phyloP scores from a whole-genome alignment of 2,797 vertebrate genomes.

The Chelmon rostratus region DNA sequence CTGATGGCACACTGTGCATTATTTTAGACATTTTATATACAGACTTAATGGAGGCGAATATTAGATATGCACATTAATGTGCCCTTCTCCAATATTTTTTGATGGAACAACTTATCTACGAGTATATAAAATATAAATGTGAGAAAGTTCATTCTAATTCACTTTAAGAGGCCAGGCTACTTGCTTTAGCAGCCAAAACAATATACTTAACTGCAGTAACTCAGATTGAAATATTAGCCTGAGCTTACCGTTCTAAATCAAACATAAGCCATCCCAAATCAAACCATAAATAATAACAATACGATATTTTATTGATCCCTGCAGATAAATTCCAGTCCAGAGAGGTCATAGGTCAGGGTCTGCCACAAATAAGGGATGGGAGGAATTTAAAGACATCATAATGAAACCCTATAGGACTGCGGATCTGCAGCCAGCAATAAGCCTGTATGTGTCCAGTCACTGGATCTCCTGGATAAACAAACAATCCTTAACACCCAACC shows the following conservation, averaged over 20 bases:
- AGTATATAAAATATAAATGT: conserved; percentile 16
- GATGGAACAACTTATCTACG: background rate
- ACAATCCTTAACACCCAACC: conserved; percentile 23
- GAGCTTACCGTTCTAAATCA: conserved; percentile 41
- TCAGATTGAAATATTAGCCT: conserved; percentile 39
- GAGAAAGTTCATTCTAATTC: conserved; percentile 29
- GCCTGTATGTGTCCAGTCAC: background rate
- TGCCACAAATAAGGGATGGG: conserved; percentile 34
- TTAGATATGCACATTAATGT: background rate
- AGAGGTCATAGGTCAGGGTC: conserved; percentile 59
- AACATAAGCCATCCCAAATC: conserved; percentile 33
- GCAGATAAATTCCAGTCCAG: conserved; percentile 38
- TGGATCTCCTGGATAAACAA: conserved; percentile 30
- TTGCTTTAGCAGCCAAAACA: conserved; percentile 40
- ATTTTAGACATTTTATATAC: background rate
- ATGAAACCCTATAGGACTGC: conserved; percentile 15
- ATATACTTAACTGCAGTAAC: conserved; percentile 36
- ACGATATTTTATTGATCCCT: conserved; percentile 43
- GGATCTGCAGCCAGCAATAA: conserved; percentile 22
- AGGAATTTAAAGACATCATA: conserved; percentile 39
- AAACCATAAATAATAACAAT: conserved; percentile 57
- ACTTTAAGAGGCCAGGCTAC: conserved; percentile 16
- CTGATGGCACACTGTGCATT: background rate
- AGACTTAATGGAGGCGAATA: background rate
- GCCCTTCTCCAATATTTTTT: background rate